Evolutionary conservation across 2,888 invertebrate genomes (phyloP).

Genomic region (Zaprionus obscuricornis): DNA sequence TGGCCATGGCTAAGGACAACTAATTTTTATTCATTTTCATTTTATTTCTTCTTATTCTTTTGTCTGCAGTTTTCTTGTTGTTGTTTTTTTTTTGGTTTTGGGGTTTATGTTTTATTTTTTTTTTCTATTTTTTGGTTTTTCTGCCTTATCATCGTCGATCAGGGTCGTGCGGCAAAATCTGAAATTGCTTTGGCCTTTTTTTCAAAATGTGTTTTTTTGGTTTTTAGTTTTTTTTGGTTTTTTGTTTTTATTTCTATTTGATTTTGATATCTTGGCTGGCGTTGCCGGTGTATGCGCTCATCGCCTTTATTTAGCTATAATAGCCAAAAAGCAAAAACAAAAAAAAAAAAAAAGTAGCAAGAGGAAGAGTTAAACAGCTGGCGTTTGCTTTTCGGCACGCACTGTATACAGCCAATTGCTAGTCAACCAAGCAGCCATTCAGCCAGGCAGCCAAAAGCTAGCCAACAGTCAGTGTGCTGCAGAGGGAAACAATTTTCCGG

Average conservation of each 20-base stretch:
- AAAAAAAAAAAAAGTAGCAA: background rate
- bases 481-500: constrained; percentile 36
- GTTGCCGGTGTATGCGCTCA: constrained; percentile 67
- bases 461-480: constrained; percentile 9
- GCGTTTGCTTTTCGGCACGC: constrained; percentile 34
- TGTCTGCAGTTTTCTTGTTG: background rate
- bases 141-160: constrained; percentile 51
- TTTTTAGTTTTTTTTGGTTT: constrained; percentile 2
- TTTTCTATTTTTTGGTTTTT: constrained; percentile 21
- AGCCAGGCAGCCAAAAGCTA: too few species aligned
- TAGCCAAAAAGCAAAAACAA: background rate
- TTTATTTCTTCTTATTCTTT: background rate
- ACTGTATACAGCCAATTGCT: too few species aligned
- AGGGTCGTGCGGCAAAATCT: constrained; percentile 9
- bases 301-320: constrained; percentile 69
- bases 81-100: background rate
- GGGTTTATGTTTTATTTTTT: constrained; percentile 8
- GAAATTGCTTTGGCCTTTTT: constrained; percentile 1
- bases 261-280: constrained; percentile 45
- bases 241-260: constrained; percentile 3
- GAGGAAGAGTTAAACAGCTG: constrained; percentile 68
- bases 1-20: constrained; percentile 68
- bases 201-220: constrained; percentile 8
- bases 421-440: too few species aligned
- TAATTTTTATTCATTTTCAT: constrained; percentile 28